These are phyloP conservation scores for Ceryle rudis DNA, from an alignment of 2,797 vertebrate species.

Conservation along the genomic window DNA sequence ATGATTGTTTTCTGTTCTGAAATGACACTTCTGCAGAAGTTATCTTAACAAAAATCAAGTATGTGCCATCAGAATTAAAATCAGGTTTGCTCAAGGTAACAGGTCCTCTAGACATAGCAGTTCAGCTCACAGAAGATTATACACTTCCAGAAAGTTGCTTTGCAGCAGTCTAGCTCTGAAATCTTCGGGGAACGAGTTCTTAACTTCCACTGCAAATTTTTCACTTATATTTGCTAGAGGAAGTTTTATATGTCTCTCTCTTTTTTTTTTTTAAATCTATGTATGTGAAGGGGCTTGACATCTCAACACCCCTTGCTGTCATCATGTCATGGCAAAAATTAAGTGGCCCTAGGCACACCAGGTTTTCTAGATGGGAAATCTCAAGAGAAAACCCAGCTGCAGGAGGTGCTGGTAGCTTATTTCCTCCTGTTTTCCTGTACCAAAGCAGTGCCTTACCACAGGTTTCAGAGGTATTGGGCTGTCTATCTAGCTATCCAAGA, in stretches of 20 bases:
- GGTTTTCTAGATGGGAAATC: not conserved
- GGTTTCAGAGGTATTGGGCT: not conserved
- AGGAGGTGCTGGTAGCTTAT: not conserved
- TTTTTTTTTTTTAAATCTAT: not conserved
- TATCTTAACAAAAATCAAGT: not conserved
- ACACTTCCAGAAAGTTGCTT: not conserved
- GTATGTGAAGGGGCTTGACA: accelerated
- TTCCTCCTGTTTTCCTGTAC: not conserved
- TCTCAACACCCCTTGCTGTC: not conserved
- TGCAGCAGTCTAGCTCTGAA: not conserved
- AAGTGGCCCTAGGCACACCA: not conserved
- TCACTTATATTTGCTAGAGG: not conserved
- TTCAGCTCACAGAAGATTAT: not conserved
- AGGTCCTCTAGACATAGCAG: accelerated
- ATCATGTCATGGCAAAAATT: not conserved
- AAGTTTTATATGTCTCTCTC: not conserved
- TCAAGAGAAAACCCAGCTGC: not conserved
- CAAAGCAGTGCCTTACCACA: not conserved
- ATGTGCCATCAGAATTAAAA: not conserved
- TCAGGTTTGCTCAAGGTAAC: not conserved
- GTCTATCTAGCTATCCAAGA: not conserved
- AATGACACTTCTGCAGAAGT: not conserved
- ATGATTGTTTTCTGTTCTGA: not conserved
- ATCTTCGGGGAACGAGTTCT: not conserved
- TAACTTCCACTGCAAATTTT: not conserved